A percentile compares a stretch with the other conserved stretches of the same genome.
phyloP scores from a whole-genome alignment of 53 echinoderm and acorn worm genomes.

The Luidia sarsii region DNA sequence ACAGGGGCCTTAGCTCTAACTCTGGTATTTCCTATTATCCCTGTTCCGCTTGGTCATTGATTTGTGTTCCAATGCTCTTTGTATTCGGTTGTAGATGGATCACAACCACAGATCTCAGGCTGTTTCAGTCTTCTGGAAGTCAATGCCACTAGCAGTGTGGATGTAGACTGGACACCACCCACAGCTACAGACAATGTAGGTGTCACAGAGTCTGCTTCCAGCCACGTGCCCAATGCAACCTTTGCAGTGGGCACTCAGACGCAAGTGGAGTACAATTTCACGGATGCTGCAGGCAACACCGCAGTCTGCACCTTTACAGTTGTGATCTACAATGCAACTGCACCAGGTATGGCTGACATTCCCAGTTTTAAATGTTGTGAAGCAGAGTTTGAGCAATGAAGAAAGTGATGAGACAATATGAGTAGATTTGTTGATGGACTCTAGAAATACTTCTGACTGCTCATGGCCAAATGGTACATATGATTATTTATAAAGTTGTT shows the following conservation, averaged over 20 bases:
- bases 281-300: conserved; percentile 44
- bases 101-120: neutral
- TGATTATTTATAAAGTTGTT: no score
- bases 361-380: no score
- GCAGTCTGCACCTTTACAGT: conserved; percentile 30
- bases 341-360: neutral
- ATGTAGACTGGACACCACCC: conserved; percentile 17
- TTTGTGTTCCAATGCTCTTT: neutral
- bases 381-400: no score
- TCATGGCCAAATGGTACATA: no score
- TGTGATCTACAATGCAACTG: neutral
- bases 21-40: no score
- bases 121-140: neutral
- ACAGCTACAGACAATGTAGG: conserved; percentile 4
- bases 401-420: no score
- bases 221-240: neutral
- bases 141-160: neutral
- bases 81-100: neutral
- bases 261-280: conserved; percentile 30
- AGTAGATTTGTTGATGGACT: no score
- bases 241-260: conserved; percentile 13
- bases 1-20: neutral
- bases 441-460: no score
- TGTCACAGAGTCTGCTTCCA: neutral
- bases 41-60: neutral